A percentile compares a stretch with the other conserved stretches of the same genome.
Evolutionary conservation across 2,888 invertebrate species (phyloP).

Genomic region (Tiliacea aurago): DNA sequence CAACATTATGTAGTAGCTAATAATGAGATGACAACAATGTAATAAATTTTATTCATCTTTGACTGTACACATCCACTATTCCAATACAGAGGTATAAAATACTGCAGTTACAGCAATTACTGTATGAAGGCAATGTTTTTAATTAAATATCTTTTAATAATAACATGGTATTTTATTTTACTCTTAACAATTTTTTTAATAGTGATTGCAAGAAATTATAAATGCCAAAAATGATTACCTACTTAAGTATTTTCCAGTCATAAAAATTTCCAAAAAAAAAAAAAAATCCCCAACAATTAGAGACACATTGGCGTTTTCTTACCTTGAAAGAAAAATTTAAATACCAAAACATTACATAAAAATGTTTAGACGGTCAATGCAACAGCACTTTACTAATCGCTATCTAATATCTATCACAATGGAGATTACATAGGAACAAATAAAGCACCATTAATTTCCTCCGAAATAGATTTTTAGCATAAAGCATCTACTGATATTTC

Average conservation of each 20-base stretch:
- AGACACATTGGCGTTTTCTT: slow-evolving; percentile 24
- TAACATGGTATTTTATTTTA: slow-evolving; percentile 19
- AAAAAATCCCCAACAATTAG: slow-evolving; percentile 16
- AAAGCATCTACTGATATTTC: neutral
- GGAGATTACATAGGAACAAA: slow-evolving; percentile 36
- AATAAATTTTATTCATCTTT: slow-evolving; percentile 48
- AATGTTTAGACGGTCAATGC: slow-evolving; percentile 43
- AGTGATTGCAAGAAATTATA: slow-evolving; percentile 10
- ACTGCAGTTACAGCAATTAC: slow-evolving; percentile 61
- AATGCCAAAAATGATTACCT: slow-evolving; percentile 19
- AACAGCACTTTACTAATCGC: slow-evolving; percentile 32
- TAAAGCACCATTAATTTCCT: slow-evolving; percentile 40
- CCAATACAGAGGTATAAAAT: slow-evolving; percentile 63
- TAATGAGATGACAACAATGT: slow-evolving; percentile 18
- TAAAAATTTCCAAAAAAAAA: slow-evolving; percentile 17
- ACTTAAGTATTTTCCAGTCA: slow-evolving; percentile 5
- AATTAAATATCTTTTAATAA: slow-evolving; percentile 23
- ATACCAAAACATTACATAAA: slow-evolving; percentile 23
- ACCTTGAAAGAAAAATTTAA: slow-evolving; percentile 21
- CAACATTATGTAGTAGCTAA: neutral
- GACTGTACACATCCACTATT: slow-evolving; percentile 61
- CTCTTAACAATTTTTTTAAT: neutral
- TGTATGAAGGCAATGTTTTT: slow-evolving; percentile 43
- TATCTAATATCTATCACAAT: slow-evolving; percentile 32
- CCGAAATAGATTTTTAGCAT: slow-evolving; percentile 14